These are phyloP conservation scores for Aspidiotus destructor DNA, from an alignment of 2,888 invertebrate genomes.

Conservation along the genomic window DNA sequence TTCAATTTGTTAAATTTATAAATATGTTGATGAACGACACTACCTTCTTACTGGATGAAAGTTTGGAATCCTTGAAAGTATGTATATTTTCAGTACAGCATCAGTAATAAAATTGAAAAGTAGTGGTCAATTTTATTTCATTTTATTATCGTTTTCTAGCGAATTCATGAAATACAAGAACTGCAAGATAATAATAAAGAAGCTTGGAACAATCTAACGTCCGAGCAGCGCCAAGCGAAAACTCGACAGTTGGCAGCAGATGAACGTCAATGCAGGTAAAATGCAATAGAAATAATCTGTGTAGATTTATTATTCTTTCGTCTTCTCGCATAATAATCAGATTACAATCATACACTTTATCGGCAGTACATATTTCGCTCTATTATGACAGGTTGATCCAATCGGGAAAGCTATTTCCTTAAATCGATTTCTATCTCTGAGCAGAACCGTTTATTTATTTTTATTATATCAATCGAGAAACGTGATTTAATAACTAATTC, in stretches of 20 bases:
- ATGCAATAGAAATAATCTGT: too few species aligned
- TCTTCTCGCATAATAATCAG: too few species aligned
- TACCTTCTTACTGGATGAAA: conserved; percentile 92
- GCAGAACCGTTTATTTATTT: too few species aligned
- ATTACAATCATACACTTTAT: too few species aligned
- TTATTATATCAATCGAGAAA: too few species aligned
- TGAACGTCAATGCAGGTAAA: conserved; percentile 64
- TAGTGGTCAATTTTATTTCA: neutral
- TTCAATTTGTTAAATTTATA: conserved; percentile 90
- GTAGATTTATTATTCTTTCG: too few species aligned
- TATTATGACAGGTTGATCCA: too few species aligned
- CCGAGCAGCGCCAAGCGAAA: conserved; percentile 62
- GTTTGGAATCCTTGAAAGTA: conserved; percentile 72
- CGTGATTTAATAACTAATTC: too few species aligned
- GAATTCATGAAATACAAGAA: conserved; percentile 68
- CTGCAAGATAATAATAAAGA: conserved; percentile 56
- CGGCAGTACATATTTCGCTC: too few species aligned
- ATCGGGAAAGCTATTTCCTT: too few species aligned
- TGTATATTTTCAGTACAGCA: neutral
- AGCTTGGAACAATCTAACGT: conserved; percentile 56
- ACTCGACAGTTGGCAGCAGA: conserved; percentile 71
- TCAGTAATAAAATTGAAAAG: neutral
- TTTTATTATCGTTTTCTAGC: conserved; percentile 37
- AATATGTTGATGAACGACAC: conserved; percentile 99
- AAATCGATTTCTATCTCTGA: too few species aligned